Conservation (phyloP, 2,797 vertebrate genomes). For the Darevskia nairensis region DNA sequence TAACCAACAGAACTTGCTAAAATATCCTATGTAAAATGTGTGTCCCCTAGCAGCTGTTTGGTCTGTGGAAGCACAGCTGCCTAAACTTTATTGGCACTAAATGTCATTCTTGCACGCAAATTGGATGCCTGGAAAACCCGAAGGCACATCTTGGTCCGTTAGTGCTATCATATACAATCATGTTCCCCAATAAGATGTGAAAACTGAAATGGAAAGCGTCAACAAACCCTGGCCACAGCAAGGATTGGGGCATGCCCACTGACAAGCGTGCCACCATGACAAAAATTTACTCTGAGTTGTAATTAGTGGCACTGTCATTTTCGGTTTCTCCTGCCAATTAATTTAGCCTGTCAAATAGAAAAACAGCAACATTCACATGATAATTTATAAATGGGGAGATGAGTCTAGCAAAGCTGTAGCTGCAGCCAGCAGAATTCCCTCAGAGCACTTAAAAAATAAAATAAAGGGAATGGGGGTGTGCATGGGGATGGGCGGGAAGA, state of each 20-base stretch:
- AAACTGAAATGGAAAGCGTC: conserved; percentile 73
- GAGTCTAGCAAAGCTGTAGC: conserved; percentile 58
- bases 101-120: conserved; percentile 61
- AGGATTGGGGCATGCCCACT: conserved; percentile 74
- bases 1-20: conserved; percentile 24
- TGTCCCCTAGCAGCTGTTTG: conserved; percentile 70
- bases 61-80: conserved; percentile 59
- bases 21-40: conserved; percentile 47
- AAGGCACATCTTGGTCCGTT: conserved; percentile 55
- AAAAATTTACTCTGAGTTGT: conserved; percentile 84
- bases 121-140: conserved; percentile 50
- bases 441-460: conserved; percentile 55
- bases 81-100: conserved; percentile 73
- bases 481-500: conserved; percentile 52
- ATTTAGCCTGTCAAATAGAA: conserved; percentile 87
- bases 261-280: conserved; percentile 76
- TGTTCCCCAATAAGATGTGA: conserved; percentile 73
- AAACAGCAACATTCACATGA: conserved; percentile 82
- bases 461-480: neutral
- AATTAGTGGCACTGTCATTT: conserved; percentile 93
- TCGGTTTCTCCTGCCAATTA: conserved; percentile 86
- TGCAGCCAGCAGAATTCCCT: conserved; percentile 69
- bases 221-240: conserved; percentile 53
- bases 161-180: conserved; percentile 70
- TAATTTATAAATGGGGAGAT: conserved; percentile 93